phyloP scores from a whole-genome alignment of 2,113 vertebrate species.

The Aphyosemion australe region DNA sequence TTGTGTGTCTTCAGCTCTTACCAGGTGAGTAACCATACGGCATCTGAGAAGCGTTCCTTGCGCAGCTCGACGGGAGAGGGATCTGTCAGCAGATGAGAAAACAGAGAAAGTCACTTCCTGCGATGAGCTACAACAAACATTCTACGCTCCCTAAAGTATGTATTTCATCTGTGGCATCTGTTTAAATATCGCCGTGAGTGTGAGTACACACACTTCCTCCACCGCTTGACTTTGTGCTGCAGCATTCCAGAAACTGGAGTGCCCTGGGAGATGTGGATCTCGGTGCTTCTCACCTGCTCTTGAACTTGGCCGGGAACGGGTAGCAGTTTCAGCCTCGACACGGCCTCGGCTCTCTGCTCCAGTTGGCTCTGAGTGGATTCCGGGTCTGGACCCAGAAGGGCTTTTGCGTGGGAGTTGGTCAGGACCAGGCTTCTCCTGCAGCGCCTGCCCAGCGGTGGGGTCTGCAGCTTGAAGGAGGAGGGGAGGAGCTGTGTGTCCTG shows the following conservation, averaged over 20 bases:
- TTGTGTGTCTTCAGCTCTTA: conserved; percentile 62
- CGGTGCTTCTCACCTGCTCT: conserved; percentile 71
- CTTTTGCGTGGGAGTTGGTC: conserved; percentile 42
- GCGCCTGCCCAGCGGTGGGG: conserved; percentile 73
- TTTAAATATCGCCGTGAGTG: conserved; percentile 51
- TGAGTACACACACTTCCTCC: conserved; percentile 30
- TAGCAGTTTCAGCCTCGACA: conserved; percentile 77
- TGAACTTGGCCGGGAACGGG: conserved; percentile 54
- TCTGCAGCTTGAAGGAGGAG: conserved; percentile 72
- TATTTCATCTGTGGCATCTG: conserved; percentile 44
- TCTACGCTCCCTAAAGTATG: conserved; percentile 15
- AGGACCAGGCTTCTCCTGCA: conserved; percentile 60
- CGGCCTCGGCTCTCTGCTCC: conserved; percentile 71
- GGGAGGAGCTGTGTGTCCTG: conserved; percentile 56
- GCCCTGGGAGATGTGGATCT: conserved; percentile 36
- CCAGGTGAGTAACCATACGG: conserved; percentile 76
- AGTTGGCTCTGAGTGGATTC: conserved; percentile 42
- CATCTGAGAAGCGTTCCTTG: conserved; percentile 45
- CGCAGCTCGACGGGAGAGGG: conserved; percentile 42
- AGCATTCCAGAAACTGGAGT: conserved; percentile 60
- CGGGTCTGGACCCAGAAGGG: conserved; percentile 45
- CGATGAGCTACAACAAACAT: conserved; percentile 51
- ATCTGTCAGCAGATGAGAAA: conserved; percentile 67
- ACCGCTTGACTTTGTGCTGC: conserved; percentile 15
- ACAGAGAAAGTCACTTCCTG: conserved; percentile 52